These are phyloP conservation scores for Aurelia aurita DNA, from an alignment of 30 jellyfish, hydroid and myxozoan genomes.

Conservation along the genomic window DNA sequence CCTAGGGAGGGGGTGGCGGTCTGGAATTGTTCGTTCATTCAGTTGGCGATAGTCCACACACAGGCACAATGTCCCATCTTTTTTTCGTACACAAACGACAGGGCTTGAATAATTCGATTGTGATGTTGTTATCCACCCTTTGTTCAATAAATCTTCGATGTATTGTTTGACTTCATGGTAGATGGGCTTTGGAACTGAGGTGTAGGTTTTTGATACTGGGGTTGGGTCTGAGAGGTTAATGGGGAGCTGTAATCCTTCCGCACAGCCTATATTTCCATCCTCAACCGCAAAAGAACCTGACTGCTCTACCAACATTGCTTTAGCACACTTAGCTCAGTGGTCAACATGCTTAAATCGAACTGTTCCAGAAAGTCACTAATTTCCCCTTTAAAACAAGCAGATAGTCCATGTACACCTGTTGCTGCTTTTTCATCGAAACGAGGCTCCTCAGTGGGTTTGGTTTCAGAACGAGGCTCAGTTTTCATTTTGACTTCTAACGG, in stretches of 20 bases:
- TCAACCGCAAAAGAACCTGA: background rate
- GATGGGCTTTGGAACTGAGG: slow-evolving; percentile 24
- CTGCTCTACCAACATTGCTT: background rate
- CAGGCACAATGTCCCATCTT: no score
- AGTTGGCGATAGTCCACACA: no score
- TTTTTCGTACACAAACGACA: slow-evolving; percentile 15
- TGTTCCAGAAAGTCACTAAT: slow-evolving; percentile 2
- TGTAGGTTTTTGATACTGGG: slow-evolving; percentile 38
- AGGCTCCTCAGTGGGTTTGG: slow-evolving; percentile 1
- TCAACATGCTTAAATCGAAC: slow-evolving; percentile 5
- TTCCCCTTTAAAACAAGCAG: slow-evolving; percentile 1
- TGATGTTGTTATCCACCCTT: slow-evolving; percentile 30
- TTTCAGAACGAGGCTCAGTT: slow-evolving; percentile 2
- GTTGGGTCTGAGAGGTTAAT: slow-evolving; percentile 25
- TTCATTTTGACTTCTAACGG: slow-evolving; percentile 9
- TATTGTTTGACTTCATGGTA: slow-evolving; percentile 21
- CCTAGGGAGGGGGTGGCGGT: no score
- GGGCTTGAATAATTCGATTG: slow-evolving; percentile 13
- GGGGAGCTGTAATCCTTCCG: slow-evolving; percentile 11
- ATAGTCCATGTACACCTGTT: background rate
- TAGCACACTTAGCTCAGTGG: background rate
- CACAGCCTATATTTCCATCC: slow-evolving; percentile 3
- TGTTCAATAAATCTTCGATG: slow-evolving; percentile 30
- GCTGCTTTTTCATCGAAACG: background rate
- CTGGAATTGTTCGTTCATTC: no score